A percentile compares a stretch with the other conserved stretches of the same genome.
Evolutionary conservation across 2,113 vertebrate genomes (phyloP).

Genomic region (Cavia aperea): DNA sequence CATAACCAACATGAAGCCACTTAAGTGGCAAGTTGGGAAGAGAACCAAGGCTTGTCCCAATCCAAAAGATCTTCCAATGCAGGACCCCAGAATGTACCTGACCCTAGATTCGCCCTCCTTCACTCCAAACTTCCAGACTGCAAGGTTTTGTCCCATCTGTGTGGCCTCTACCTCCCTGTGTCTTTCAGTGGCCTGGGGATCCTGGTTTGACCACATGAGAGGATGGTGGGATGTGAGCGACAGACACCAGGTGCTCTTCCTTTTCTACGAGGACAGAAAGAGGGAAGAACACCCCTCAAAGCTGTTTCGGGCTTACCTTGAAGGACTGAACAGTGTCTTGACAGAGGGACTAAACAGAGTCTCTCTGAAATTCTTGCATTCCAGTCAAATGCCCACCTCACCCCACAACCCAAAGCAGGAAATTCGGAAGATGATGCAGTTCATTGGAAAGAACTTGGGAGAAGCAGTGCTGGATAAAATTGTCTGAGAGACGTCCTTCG

Average conservation of each 20-base stretch:
- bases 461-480: constrained; percentile 59
- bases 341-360: neutral
- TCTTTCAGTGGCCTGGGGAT: constrained; percentile 64
- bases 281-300: constrained; percentile 21
- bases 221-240: constrained; percentile 69
- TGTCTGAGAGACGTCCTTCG: constrained; percentile 68
- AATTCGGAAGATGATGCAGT: constrained; percentile 66
- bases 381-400: neutral
- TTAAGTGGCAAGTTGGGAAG: neutral
- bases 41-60: neutral
- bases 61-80: neutral
- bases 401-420: constrained; percentile 65
- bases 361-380: neutral
- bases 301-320: too few species aligned
- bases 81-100: neutral
- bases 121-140: neutral
- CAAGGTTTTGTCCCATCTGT: neutral
- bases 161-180: neutral
- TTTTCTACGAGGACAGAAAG: constrained; percentile 71
- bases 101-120: neutral
- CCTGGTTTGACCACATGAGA: constrained; percentile 71
- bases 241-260: constrained; percentile 58
- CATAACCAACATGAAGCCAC: neutral
- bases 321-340: neutral
- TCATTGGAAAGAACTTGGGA: constrained; percentile 67